Evolutionary conservation across 1,140 invertebrate species (phyloP).

Genomic region (Chrysoperla carnea): DNA sequence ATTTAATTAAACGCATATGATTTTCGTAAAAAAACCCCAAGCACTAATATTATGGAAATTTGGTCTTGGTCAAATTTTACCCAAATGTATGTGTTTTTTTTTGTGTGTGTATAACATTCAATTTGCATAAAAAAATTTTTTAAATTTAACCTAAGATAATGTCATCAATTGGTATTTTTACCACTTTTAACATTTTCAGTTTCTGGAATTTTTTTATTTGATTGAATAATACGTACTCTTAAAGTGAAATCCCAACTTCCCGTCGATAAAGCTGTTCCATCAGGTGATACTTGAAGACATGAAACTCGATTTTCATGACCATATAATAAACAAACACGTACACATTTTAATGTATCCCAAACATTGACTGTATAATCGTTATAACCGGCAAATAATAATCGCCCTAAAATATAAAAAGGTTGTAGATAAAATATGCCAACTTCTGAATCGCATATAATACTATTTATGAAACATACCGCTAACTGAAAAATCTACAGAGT

Average conservation of each 20-base stretch:
- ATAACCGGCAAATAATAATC: slow-evolving; percentile 93
- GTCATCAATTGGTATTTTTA: no score
- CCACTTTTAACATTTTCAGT: no score
- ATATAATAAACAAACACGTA: slow-evolving; percentile 78
- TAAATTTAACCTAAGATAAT: no score
- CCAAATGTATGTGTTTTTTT: no score
- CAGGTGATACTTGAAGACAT: slow-evolving; percentile 86
- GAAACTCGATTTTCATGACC: slow-evolving; percentile 97
- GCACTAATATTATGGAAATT: no score
- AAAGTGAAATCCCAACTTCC: slow-evolving; percentile 97
- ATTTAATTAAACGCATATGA: no score
- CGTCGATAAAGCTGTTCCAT: slow-evolving; percentile 93
- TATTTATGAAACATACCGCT: slow-evolving; percentile 45
- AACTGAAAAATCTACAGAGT: slow-evolving; percentile 93
- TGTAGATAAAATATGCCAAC: neutral
- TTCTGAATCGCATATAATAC: neutral
- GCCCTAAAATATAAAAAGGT: slow-evolving; percentile 33
- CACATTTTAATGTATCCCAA: slow-evolving; percentile 95
- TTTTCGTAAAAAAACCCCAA: no score
- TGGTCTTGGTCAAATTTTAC: no score
- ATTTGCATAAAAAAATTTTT: no score
- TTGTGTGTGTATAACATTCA: no score
- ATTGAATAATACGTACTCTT: slow-evolving; percentile 36
- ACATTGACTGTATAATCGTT: slow-evolving; percentile 98
- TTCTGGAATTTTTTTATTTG: no score